A percentile compares a stretch with the other conserved stretches of the same genome.
Evolutionary conservation across 1,140 invertebrate species (phyloP).

Genomic region (Drosophila subobscura): DNA sequence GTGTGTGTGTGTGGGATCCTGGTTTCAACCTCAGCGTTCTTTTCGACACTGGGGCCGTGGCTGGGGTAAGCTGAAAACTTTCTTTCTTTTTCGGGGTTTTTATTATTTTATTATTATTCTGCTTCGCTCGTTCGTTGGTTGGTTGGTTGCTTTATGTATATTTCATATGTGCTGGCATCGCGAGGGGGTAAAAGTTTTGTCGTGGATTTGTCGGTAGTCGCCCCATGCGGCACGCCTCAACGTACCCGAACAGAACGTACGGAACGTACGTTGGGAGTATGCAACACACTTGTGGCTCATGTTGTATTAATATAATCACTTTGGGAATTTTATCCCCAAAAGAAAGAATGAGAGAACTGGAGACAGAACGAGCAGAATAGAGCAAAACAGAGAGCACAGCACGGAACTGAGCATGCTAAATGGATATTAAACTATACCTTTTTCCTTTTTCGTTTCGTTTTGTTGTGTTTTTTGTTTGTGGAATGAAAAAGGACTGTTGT

Average conservation of each 20-base stretch:
- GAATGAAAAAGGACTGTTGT: slow-evolving; percentile 1
- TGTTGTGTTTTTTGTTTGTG: not conserved
- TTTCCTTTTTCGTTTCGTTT: slow-evolving; percentile 25
- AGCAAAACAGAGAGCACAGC: slow-evolving; percentile 30
- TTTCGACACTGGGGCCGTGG: not conserved
- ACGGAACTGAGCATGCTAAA: slow-evolving; percentile 68
- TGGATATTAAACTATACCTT: slow-evolving; percentile 76
- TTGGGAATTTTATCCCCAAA: slow-evolving; percentile 64
- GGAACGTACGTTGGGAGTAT: slow-evolving; percentile 17
- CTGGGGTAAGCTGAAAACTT: slow-evolving; percentile 35
- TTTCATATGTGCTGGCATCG: slow-evolving; percentile 37
- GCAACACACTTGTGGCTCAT: slow-evolving; percentile 80
- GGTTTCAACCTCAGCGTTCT: not conserved
- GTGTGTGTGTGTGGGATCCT: slow-evolving; percentile 2
- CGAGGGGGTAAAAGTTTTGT: slow-evolving; percentile 46
- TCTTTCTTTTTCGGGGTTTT: slow-evolving; percentile 28
- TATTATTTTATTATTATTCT: slow-evolving; percentile 49
- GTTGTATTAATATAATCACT: slow-evolving; percentile 82
- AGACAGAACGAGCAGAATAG: not conserved
- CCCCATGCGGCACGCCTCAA: slow-evolving; percentile 54
- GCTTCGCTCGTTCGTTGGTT: slow-evolving; percentile 31
- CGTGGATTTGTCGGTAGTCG: slow-evolving; percentile 60
- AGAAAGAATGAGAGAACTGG: not conserved
- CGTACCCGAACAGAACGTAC: not conserved
- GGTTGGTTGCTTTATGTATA: slow-evolving; percentile 42